A percentile compares a stretch with the other conserved stretches of the same genome.
phyloP scores from a whole-genome alignment of 2,113 vertebrate genomes.

The Salvelinus sp. region DNA sequence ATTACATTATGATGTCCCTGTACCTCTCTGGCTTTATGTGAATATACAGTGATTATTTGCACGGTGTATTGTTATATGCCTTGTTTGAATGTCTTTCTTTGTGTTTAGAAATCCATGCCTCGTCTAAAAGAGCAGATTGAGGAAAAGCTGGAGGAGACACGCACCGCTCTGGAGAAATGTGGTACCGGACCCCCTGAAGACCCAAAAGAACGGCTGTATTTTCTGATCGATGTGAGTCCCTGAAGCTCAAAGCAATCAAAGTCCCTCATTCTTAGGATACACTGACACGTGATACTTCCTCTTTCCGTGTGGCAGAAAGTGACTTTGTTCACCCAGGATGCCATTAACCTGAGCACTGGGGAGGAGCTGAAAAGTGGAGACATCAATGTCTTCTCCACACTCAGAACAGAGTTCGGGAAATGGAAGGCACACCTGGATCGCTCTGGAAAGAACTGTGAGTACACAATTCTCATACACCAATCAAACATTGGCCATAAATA shows the following conservation, averaged over 20 bases:
- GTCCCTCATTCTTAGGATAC: too few species aligned
- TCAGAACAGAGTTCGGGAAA: constrained; percentile 71
- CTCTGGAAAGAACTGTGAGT: constrained; percentile 64
- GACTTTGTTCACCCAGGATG: constrained; percentile 74
- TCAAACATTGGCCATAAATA: not conserved
- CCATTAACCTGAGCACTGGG: constrained; percentile 56
- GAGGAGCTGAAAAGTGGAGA: constrained; percentile 71
- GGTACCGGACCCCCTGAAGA: constrained; percentile 67
- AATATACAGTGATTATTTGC: too few species aligned
- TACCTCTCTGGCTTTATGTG: too few species aligned
- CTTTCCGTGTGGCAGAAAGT: constrained; percentile 73
- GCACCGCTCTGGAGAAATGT: constrained; percentile 64
- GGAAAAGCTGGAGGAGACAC: constrained; percentile 62
- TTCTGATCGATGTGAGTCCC: constrained; percentile 69
- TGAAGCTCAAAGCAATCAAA: too few species aligned
- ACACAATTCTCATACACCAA: not conserved
- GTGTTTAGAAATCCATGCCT: constrained; percentile 65
- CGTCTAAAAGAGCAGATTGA: constrained; percentile 72
- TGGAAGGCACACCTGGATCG: constrained; percentile 58
- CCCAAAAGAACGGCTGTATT: constrained; percentile 49
- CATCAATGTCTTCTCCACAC: constrained; percentile 69
- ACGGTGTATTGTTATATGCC: not conserved
- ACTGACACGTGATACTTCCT: too few species aligned
- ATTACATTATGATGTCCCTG: too few species aligned
- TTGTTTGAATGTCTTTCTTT: not conserved